Percentiles rank a stretch among this genome's conserved stretches.
These are phyloP conservation scores for Zaprionus obscuricornis DNA, from an alignment of 2,888 invertebrate species.

Conservation along the genomic window DNA sequence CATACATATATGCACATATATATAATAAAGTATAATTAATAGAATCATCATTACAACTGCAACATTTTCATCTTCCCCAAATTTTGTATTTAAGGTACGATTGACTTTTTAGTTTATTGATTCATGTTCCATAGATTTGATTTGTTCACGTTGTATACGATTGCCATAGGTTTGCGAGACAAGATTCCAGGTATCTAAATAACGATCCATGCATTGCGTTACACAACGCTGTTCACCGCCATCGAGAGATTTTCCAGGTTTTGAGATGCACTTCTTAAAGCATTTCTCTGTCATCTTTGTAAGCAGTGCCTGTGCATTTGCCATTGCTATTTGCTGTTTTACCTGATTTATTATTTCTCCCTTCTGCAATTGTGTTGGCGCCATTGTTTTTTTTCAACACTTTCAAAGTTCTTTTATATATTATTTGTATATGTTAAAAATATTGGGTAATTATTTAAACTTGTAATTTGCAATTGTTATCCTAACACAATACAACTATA, in stretches of 20 bases:
- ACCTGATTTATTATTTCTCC: constrained; percentile 96
- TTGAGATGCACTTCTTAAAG: constrained; percentile 95
- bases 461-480: constrained; percentile 34
- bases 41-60: constrained; percentile 9
- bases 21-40: too few relatives aligned
- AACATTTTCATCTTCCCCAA: too few relatives aligned
- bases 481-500: neutral
- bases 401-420: too few relatives aligned
- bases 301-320: constrained; percentile 94
- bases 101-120: constrained; percentile 14
- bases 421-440: too few relatives aligned
- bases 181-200: constrained; percentile 97
- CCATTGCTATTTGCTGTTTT: constrained; percentile 96
- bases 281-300: constrained; percentile 99
- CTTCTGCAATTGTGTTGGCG: constrained; percentile 87
- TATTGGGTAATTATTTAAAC: constrained; percentile 8
- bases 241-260: constrained; percentile 94
- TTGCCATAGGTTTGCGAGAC: constrained; percentile 94
- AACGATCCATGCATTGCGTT: constrained; percentile 99
- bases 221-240: constrained; percentile 94
- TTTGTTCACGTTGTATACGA: constrained; percentile 90
- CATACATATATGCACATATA: too few relatives aligned
- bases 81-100: constrained; percentile 3
- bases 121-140: constrained; percentile 19
- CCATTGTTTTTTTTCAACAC: constrained; percentile 44